Evolutionary conservation across 2,797 vertebrate species (phyloP).

Genomic region (Sorex maritimensis): DNA sequence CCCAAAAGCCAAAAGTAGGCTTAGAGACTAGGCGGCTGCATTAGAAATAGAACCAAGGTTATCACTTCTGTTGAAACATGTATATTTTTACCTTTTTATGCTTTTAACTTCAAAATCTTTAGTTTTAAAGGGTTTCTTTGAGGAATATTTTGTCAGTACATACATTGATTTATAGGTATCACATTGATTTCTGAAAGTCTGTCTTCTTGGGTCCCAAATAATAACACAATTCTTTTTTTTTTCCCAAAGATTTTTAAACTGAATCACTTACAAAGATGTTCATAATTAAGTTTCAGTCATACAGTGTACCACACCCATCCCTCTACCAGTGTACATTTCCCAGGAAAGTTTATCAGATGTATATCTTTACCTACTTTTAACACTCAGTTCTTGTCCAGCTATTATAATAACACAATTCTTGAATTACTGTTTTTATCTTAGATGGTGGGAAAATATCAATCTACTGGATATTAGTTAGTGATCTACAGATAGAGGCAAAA

Average conservation of each 20-base stretch:
- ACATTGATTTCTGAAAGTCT: not conserved
- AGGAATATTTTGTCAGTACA: not conserved
- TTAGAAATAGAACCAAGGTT: not conserved
- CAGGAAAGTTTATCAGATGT: too few relatives aligned
- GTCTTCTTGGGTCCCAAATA: conserved; percentile 10
- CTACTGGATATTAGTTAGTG: conserved; percentile 17
- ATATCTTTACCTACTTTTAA: not conserved
- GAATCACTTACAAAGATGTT: too few relatives aligned
- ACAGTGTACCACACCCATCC: too few relatives aligned
- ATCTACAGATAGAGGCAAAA: conserved; percentile 45
- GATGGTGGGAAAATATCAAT: conserved; percentile 1
- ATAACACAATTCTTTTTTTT: conserved; percentile 7
- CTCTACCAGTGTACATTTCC: too few relatives aligned
- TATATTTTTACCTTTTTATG: not conserved
- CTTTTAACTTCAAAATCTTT: conserved; percentile 48
- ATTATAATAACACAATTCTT: conserved; percentile 12
- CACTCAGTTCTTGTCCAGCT: not conserved
- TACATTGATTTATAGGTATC: conserved; percentile 33
- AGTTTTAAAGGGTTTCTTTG: conserved; percentile 62
- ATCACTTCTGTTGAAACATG: conserved; percentile 46
- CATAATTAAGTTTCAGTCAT: too few relatives aligned
- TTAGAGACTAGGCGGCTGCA: not conserved
- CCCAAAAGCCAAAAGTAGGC: not conserved
- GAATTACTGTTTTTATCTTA: conserved; percentile 13
- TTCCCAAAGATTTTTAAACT: too few relatives aligned